Base-by-base conservation (phyloP, 2,113 vertebrate genomes). In the Origma solitaria region DNA sequence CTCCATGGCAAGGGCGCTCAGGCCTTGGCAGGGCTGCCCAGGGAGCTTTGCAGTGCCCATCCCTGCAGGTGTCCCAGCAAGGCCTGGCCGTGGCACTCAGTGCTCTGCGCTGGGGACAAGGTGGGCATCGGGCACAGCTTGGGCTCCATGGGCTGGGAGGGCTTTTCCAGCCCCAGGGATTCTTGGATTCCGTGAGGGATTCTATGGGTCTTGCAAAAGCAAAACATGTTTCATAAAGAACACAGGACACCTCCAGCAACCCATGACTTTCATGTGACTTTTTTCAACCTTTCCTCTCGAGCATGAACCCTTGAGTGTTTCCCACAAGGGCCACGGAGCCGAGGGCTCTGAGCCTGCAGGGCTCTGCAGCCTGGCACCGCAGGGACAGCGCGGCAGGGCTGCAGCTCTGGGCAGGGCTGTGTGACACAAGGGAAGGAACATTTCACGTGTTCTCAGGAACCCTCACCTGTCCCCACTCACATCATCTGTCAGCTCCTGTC, bases 181-280 rank as follows among this genome's bases (percentile, higher is more conserved):
- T 6, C 9, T 20, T 17, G 33, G 21, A 13, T 35, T 44, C 19
- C 13, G 15, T 15, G 40, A 31, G 47, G 22, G 18, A 18, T 45
- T 45, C 33, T 0, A 0, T 1, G 30, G 31, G 35, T 9, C 9
- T 31, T 5, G 2, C 17, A 76, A 50, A 58, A 68, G 61, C 33
- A n/a, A 58, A 85, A 51, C 1, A 3, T 16, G 13, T 50, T 37
- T 77, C 30, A 24, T 27, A 57, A 44, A 33, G 65, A 9, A 19
- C 21, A 42, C 11, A 0, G 3, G 54, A 13, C 8, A 21, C 17
- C 82, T 65, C 4, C 37, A 49, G 30, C 33, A 64, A 25, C 7
- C 15, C 7, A 21, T 3, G 12, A 35, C 7, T 30, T 14, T 5
- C 14, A 7, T 1, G 15, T 12, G 33, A 10, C 6, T 17, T 17